phyloP scores from a whole-genome alignment of 2,113 vertebrate genomes.

The Crotalus helleri region DNA sequence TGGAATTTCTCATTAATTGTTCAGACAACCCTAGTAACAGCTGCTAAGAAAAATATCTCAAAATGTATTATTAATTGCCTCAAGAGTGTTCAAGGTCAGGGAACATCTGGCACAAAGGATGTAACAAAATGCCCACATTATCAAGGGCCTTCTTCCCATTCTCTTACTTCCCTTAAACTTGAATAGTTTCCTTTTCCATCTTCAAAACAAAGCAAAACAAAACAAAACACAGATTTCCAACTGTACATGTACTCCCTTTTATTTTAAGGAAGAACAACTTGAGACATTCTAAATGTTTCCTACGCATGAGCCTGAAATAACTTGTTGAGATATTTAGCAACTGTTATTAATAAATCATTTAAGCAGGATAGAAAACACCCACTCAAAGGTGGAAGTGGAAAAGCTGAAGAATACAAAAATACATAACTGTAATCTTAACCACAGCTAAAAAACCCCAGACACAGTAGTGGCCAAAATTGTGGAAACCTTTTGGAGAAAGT shows the following conservation, averaged over 20 bases:
- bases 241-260: background rate
- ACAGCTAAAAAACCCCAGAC: background rate
- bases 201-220: background rate
- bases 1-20: background rate
- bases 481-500: too few species aligned
- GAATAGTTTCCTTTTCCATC: background rate
- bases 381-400: slow-evolving; percentile 5
- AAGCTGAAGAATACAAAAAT: slow-evolving; percentile 8
- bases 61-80: slow-evolving; percentile 1
- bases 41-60: background rate
- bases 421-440: background rate
- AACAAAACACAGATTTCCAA: background rate
- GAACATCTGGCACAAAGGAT: background rate
- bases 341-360: slow-evolving; percentile 17
- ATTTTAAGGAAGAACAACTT: background rate
- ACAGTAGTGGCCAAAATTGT: background rate
- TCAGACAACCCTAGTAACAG: background rate
- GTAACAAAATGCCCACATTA: background rate
- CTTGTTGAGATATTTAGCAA: background rate
- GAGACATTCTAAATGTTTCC: background rate
- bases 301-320: background rate
- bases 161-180: background rate
- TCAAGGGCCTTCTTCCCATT: background rate
- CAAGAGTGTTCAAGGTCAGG: rapidly evolving
- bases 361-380: background rate